Evolutionary conservation across 2,888 invertebrate genomes (phyloP), one percentile per base, ranked within the genome.

Genomic region (Lochmaea crataegi): DNA sequence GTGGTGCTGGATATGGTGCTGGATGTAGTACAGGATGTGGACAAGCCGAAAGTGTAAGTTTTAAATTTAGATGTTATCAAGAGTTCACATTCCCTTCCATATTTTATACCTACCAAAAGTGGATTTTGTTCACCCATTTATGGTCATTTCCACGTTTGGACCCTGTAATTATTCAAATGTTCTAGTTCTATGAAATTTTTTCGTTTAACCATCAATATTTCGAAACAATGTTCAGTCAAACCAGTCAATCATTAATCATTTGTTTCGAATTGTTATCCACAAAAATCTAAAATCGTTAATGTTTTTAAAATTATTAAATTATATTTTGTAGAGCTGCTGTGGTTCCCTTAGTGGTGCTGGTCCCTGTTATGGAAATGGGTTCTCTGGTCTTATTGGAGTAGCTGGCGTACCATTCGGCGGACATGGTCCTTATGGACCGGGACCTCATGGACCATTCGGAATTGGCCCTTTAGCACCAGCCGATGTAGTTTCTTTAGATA

Each of bases 401-500:
- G 9, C 38, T 18, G 60, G 68, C 14, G 63, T 11, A 9, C 18
- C 48, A 38, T 38, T 38, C 16, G 63, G 65, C 2, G 16, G 68
- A 14, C 41, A 41, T 26, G 71, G 56, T 14, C 45, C 45, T 6
- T 6, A 38, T 11, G 58, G n/a, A n/a, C n/a, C n/a, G n/a, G 71
- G 56, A 9, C 45, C 45, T 6, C 2, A 38, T 11, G 58, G 63
- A 16, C 18, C n/a, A n/a, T 32, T 32, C 14, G 51, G 57, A n/a
- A n/a, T 61, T 32, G 73, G 65, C 22, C 68, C 42, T 16, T 68
- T 68, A 3, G 76, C 79, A 10, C 86, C 89, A 7, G 89, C 89
- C 0, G 89, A 89, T 83, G 86, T 89, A 9, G 87, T 89, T 1
- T 89, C 89, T 56, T 81, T 89, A 16, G 84, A 86, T 6, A 77